phyloP scores from a whole-genome alignment of 2,113 vertebrate genomes.

The Erythrolamprus reginae region DNA sequence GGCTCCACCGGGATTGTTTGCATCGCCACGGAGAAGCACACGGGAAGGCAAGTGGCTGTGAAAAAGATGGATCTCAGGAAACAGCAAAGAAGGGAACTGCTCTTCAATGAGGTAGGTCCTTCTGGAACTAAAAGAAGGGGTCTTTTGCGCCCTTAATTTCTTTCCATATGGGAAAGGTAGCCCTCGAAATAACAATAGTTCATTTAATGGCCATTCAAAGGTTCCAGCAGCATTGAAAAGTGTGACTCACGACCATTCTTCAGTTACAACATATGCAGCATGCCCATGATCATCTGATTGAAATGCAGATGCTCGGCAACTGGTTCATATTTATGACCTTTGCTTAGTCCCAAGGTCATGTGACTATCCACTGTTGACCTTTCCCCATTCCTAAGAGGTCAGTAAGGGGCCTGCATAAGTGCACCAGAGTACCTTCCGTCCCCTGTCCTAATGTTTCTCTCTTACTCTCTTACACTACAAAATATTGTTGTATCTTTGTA shows the following conservation, averaged over 20 bases:
- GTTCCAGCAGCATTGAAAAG: not conserved
- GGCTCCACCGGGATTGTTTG: slow-evolving; percentile 97
- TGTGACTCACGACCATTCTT: not conserved
- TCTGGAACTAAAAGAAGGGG: accelerated
- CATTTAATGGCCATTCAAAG: not conserved
- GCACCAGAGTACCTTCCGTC: too few relatives aligned
- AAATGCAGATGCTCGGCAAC: not conserved
- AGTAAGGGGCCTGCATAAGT: too few relatives aligned
- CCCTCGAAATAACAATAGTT: not conserved
- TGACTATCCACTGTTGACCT: too few relatives aligned
- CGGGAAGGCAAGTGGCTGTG: slow-evolving; percentile 93
- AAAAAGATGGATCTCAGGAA: slow-evolving; percentile 99
- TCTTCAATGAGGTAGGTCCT: slow-evolving; percentile 88
- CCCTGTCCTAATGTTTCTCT: too few relatives aligned
- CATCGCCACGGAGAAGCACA: slow-evolving; percentile 95
- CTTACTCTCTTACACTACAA: too few relatives aligned
- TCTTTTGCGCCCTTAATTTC: not conserved
- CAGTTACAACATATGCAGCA: not conserved
- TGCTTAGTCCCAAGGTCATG: not conserved
- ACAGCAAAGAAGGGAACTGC: slow-evolving; percentile 93
- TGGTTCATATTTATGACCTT: not conserved
- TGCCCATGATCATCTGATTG: not conserved
- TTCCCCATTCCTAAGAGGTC: too few relatives aligned
- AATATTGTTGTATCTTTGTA: too few relatives aligned
- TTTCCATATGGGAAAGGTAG: not conserved